A percentile compares a stretch with the other conserved stretches of the same genome.
These are phyloP conservation scores for Streptopelia turtur DNA, from an alignment of 2,797 vertebrate genomes.

Conservation along the genomic window DNA sequence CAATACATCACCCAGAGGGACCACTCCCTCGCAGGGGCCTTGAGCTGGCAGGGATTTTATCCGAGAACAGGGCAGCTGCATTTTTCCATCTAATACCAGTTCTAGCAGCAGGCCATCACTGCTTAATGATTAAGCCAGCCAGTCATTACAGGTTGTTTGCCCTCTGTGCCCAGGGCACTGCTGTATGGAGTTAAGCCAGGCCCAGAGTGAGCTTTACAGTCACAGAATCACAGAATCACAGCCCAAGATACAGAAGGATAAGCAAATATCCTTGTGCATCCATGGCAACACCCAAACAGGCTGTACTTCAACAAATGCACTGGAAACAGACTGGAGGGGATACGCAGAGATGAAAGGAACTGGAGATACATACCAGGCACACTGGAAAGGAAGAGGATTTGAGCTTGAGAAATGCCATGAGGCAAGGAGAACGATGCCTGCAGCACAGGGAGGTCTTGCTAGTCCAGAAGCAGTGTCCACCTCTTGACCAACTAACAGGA, in stretches of 20 bases:
- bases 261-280: neutral
- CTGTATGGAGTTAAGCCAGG: neutral
- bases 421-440: neutral
- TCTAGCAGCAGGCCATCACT: neutral
- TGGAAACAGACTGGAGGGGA: neutral
- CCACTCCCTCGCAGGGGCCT: neutral
- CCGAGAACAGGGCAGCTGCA: neutral
- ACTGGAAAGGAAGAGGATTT: neutral
- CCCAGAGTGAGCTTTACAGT: neutral
- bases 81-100: neutral
- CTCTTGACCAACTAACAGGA: neutral
- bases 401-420: neutral
- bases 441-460: neutral
- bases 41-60: neutral
- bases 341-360: neutral
- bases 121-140: constrained; percentile 38
- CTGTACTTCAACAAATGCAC: neutral
- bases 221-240: neutral
- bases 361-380: neutral
- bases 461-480: neutral
- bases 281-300: constrained; percentile 12
- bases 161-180: neutral
- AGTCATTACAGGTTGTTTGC: neutral
- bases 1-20: neutral
- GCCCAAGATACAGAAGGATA: neutral